These are phyloP conservation scores for Lutjanus argentimaculatus DNA, from an alignment of 2,797 vertebrate genomes.

Conservation along the genomic window DNA sequence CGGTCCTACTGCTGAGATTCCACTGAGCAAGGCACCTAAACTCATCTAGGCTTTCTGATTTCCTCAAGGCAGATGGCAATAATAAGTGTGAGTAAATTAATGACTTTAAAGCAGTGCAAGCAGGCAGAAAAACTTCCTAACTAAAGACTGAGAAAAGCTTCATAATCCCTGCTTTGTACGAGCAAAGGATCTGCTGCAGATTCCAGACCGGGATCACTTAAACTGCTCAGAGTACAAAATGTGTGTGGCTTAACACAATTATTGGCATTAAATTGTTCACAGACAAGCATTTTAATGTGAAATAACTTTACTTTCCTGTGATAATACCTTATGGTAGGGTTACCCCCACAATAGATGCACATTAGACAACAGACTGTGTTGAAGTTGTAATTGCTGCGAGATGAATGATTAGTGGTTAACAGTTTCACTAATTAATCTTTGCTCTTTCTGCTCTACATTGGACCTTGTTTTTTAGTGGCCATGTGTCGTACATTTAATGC, in stretches of 20 bases:
- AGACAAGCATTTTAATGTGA: not conserved
- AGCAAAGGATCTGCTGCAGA: conserved; percentile 10
- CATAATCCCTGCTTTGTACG: not conserved
- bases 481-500: too few relatives aligned
- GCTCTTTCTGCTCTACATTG: too few relatives aligned
- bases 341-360: too few relatives aligned
- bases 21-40: not conserved
- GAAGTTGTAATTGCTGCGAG: too few relatives aligned
- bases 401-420: too few relatives aligned
- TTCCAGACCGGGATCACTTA: conserved; percentile 35
- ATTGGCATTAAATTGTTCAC: not conserved
- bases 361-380: too few relatives aligned
- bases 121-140: conserved; percentile 2
- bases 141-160: not conserved
- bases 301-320: not conserved
- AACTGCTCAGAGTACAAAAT: not conserved
- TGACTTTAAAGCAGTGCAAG: conserved; percentile 7
- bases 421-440: too few relatives aligned
- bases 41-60: not conserved
- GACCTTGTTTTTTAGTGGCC: too few relatives aligned
- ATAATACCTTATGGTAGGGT: not conserved
- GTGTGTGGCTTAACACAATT: not conserved
- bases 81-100: conserved; percentile 8
- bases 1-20: not conserved
- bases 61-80: not conserved